Conservation (phyloP, 2,113 vertebrate genomes). For the Siniperca knerii region DNA sequence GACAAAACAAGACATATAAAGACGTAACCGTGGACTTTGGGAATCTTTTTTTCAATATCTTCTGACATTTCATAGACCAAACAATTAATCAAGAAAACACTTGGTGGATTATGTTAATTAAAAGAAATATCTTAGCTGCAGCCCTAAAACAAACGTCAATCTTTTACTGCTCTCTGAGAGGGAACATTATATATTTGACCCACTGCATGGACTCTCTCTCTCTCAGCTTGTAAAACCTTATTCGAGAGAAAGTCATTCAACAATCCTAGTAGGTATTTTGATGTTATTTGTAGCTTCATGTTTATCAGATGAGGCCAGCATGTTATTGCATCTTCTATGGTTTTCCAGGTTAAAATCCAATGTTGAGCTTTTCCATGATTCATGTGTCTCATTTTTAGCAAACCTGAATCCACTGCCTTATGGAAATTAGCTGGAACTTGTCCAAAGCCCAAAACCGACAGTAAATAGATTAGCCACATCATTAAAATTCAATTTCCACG, state of each 20-base stretch:
- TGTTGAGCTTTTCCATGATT: constrained; percentile 34
- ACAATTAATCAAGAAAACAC: not conserved
- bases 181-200: constrained; percentile 1
- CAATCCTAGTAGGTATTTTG: not conserved
- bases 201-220: not conserved
- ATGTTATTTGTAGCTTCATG: not conserved
- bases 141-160: not conserved
- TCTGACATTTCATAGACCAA: not conserved
- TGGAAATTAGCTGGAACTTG: constrained; percentile 63
- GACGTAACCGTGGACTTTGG: not conserved
- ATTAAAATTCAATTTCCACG: constrained; percentile 70
- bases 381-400: constrained; percentile 25
- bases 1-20: not conserved
- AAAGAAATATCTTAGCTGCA: not conserved
- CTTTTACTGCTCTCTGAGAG: not conserved
- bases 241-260: not conserved
- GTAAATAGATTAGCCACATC: constrained; percentile 68
- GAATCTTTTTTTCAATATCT: not conserved
- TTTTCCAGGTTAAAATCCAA: constrained; percentile 32
- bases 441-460: constrained; percentile 44
- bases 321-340: not conserved
- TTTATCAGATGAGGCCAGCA: not conserved
- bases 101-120: not conserved
- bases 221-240: not conserved
- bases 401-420: constrained; percentile 46